Base-by-base conservation (phyloP, 2,888 invertebrate genomes). In the Macaria notata region DNA sequence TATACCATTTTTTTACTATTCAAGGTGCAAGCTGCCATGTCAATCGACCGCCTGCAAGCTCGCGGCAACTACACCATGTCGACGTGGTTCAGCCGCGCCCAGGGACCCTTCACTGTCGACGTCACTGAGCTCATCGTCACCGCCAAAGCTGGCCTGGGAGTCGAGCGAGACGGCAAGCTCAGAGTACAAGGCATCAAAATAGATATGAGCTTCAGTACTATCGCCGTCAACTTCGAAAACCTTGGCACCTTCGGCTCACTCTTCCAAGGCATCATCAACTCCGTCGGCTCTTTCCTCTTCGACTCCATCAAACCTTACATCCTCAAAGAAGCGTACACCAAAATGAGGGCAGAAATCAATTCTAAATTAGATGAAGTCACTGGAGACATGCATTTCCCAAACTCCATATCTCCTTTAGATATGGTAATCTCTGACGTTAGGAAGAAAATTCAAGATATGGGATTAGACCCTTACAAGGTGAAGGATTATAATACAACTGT, bases 291-390 rank as follows among this genome's bases (percentile, higher is more conserved):
- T n/a, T 94, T 96, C 62, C 93, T 98, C 7, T 97, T 98, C 70
- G 96, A 97, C 77, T 95, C 96, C 7, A 95, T 98, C 71, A 97
- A 98, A 76, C 97, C 97, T 0, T 95, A 95, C 67, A 94, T 98
- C 64, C 86, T 97, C 31, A 93, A 93, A 65, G 95, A 96, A 83
- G 95, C 96, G 0, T 96, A 97, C 73, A 93, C 93, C 0, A 95
- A 95, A 76, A 91, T 96, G 0, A 93, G 96, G 65, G 92, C 88
- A 1, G 95, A 95, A 78, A 94, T 97, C 1, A 96, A 97, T 76
- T 92, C 93, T 9, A 94, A 96, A 76, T 92, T 97, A 31, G 93
- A 94, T 19, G 93, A 94, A 68, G 75, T 96, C 9, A 94, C 95
- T 9, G 93, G 93, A 0, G 93, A 93, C 54, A 94, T 95, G 72